Evolutionary conservation across 1,140 invertebrate species (phyloP), one percentile per base, ranked within the genome.

Genomic region (Chelonus insularis): DNA sequence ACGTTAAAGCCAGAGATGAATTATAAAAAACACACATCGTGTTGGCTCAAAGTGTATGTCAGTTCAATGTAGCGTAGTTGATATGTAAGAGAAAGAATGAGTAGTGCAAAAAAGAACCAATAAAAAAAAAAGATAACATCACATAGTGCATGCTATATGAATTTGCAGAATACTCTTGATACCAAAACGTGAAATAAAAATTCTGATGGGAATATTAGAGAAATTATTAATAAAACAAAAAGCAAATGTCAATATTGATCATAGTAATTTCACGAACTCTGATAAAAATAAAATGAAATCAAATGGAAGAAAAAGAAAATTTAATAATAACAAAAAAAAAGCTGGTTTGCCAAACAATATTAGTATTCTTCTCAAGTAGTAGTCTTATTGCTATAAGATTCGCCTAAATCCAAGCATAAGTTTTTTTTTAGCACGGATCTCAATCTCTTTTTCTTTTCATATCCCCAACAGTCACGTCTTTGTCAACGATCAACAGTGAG

Each of bases 401-500:
- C 37, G 37, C 14, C 37, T 12, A 39, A 14, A 39, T 39, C 37
- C 37, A 39, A 39, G 14, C n/a, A 39, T 12, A 11, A 5, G 14
- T 14, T 39, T 14, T 14, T 14, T n/a, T 39, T 11, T 34, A 8
- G 32, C 37, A n/a, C 11, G n/a, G 2, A 39, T 11, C 14, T 4
- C n/a, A 39, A n/a, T 14, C 1, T 39, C 37, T 39, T 39, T 39
- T 14, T 14, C 37, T 14, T 39, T 39, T 39, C n/a, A 39, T 39
- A 29, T 21, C 20, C 12, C 39, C 21, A 5, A 14, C 55, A 45
- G 55, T 57, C 55, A 57, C 55, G 55, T 57, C 45, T 57, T 29
- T 39, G 41, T 45, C 41, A 41, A 57, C 20, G 39, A 57, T 32
- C 23, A 43, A 45, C 21, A 8, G 2, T 12, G 37, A 14, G 11